Percentiles rank a stretch among this genome's conserved stretches.
These are phyloP conservation scores for Passer montanus DNA, from an alignment of 2,113 vertebrate genomes.

Conservation along the genomic window DNA sequence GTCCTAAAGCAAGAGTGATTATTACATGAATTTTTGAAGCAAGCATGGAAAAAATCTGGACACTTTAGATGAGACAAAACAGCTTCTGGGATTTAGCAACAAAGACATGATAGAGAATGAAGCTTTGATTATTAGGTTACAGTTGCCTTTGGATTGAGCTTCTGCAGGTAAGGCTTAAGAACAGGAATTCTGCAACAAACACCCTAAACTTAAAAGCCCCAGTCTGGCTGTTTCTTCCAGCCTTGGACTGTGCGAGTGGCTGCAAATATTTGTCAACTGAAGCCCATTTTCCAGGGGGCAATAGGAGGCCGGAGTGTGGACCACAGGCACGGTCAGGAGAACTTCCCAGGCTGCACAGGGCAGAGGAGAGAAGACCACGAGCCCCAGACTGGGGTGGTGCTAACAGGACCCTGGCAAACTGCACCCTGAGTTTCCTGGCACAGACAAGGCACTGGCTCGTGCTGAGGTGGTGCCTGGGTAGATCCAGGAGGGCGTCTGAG, in stretches of 20 bases:
- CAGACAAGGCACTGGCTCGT: background rate
- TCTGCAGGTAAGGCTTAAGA: background rate
- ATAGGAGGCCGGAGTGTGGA: fast-evolving
- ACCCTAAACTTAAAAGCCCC: background rate
- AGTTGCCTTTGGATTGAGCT: background rate
- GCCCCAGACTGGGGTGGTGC: background rate
- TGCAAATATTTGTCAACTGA: background rate
- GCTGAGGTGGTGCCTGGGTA: fast-evolving
- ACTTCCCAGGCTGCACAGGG: background rate
- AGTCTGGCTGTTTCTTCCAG: background rate
- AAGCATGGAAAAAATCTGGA: background rate
- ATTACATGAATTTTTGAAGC: background rate
- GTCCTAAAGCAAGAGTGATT: background rate
- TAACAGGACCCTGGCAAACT: background rate
- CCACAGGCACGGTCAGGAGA: background rate
- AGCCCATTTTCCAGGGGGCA: background rate
- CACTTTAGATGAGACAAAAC: background rate
- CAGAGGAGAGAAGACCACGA: background rate
- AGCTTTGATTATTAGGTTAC: background rate
- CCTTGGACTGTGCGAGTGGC: background rate
- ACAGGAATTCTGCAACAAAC: background rate
- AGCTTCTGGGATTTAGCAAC: background rate
- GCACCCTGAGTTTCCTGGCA: background rate
- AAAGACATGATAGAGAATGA: background rate
- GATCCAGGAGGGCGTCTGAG: background rate